Evolutionary conservation across 1,140 invertebrate species (phyloP).

Genomic region (Hormaphis cornu): DNA sequence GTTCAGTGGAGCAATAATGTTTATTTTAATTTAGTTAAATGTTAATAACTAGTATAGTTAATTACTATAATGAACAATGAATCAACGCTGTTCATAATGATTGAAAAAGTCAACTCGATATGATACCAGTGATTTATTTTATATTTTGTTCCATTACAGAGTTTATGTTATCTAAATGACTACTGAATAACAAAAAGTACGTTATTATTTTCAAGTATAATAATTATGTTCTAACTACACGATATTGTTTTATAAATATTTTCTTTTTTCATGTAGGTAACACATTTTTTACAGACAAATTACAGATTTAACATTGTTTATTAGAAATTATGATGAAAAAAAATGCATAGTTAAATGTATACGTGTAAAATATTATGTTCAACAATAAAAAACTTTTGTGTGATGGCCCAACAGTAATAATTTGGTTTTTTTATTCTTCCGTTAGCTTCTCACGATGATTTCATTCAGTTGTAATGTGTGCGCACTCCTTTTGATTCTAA

Average conservation of each 20-base stretch:
- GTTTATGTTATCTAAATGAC: neutral
- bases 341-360: neutral
- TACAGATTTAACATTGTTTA: constrained; percentile 22
- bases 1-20: neutral
- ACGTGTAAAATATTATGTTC: constrained; percentile 1
- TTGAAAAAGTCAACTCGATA: neutral
- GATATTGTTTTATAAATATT: constrained; percentile 6
- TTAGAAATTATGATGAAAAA: neutral
- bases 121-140: constrained; percentile 1
- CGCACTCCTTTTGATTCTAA: constrained; percentile 5
- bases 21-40: neutral
- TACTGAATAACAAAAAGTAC: neutral
- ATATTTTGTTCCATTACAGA: constrained; percentile 1
- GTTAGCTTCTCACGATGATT: neutral
- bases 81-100: neutral
- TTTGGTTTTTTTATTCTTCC: neutral
- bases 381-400: constrained; percentile 19
- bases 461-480: neutral
- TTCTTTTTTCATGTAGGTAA: constrained; percentile 19
- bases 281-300: constrained; percentile 23
- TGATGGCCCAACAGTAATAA: neutral
- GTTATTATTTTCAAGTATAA: neutral
- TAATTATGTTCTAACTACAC: neutral
- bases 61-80: neutral
- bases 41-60: too few species aligned